Conservation (phyloP, 2,888 invertebrate species). For the Dolichomitus sp. region DNA sequence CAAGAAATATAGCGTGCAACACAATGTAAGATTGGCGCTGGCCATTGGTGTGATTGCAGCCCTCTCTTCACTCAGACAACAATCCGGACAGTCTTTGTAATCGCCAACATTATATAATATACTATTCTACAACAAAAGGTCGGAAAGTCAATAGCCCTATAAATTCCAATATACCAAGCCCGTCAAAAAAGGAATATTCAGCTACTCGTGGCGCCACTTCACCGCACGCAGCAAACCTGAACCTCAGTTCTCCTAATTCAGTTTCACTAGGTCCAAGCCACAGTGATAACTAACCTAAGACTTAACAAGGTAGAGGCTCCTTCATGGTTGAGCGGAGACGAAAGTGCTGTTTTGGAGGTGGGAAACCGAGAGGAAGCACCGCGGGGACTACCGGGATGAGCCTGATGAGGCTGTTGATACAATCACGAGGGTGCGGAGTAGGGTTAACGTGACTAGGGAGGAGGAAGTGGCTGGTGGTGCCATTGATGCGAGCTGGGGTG, state of each 20-base stretch:
- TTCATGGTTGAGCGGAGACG: conserved; percentile 28
- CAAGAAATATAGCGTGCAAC: no score
- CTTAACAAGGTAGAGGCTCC: background rate
- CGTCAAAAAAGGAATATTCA: no score
- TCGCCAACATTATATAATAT: no score
- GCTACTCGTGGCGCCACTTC: no score
- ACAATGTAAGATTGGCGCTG: no score
- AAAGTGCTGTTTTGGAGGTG: conserved; percentile 47
- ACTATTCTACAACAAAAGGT: no score
- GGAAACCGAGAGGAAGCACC: conserved; percentile 59
- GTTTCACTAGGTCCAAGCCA: background rate
- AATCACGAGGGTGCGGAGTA: conserved; percentile 79
- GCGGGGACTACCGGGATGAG: conserved; percentile 75
- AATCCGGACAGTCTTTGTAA: no score
- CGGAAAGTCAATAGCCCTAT: no score
- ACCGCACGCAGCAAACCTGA: no score
- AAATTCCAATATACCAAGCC: no score
- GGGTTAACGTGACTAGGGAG: conserved; percentile 52
- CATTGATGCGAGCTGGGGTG: conserved; percentile 52
- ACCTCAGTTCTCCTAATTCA: background rate
- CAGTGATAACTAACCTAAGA: background rate
- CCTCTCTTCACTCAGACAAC: no score
- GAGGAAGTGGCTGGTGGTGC: conserved; percentile 58
- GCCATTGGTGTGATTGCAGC: no score
- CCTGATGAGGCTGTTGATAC: conserved; percentile 85